Conservation (phyloP, 2,797 vertebrate genomes). For the Diplodus puntazzo region DNA sequence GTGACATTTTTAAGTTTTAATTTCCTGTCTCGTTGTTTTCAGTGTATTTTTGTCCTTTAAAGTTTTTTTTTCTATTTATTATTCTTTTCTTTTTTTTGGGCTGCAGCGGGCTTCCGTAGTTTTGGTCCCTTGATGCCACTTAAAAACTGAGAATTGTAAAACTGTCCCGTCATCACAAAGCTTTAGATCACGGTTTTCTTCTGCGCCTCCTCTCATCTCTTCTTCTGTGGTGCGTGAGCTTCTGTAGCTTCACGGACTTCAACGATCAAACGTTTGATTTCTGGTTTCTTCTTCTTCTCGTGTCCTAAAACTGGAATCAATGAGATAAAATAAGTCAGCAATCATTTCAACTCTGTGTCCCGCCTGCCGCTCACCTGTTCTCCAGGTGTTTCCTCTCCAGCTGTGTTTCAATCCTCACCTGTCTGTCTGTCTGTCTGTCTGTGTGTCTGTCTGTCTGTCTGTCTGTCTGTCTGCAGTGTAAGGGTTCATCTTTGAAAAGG, state of each 20-base stretch:
- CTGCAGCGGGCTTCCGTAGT: not conserved
- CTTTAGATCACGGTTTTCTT: constrained; percentile 6
- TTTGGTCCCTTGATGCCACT: not conserved
- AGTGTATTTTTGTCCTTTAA: no score
- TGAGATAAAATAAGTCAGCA: not conserved
- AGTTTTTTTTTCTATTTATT: no score
- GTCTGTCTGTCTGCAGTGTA: constrained; percentile 84
- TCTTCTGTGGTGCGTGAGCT: constrained; percentile 20
- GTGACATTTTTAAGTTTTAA: no score
- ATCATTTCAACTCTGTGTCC: not conserved
- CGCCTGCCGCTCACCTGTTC: not conserved
- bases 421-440: constrained; percentile 33
- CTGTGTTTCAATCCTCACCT: constrained; percentile 30
- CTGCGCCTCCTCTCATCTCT: constrained; percentile 10
- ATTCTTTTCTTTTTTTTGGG: not conserved
- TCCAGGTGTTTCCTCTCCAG: constrained; percentile 15
- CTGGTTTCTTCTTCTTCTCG: not conserved
- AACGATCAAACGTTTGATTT: not conserved
- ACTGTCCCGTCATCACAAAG: not conserved
- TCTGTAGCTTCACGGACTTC: not conserved
- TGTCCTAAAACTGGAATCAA: not conserved
- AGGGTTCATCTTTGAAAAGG: constrained; percentile 90
- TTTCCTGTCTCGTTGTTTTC: no score
- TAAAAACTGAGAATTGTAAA: not conserved
- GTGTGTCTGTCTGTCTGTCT: constrained; percentile 28